phyloP scores from a whole-genome alignment of 1,140 invertebrate species.

The Eufriesea mexicana region DNA sequence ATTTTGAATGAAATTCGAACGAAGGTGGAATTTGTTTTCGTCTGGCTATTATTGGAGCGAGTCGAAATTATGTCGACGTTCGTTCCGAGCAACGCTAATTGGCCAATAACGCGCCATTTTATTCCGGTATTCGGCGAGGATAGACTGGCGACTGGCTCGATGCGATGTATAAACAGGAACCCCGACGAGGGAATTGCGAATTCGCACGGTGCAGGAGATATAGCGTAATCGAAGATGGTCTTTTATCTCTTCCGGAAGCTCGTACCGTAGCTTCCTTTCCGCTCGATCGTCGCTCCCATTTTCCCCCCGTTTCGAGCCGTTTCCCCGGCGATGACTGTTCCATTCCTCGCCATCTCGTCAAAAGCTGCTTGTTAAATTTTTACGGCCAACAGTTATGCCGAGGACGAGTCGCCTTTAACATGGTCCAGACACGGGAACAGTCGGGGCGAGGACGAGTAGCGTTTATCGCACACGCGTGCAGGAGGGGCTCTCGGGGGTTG shows the following conservation, averaged over 20 bases:
- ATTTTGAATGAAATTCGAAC: not conserved
- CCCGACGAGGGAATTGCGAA: no score
- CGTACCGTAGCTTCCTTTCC: not conserved
- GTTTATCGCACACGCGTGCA: no score
- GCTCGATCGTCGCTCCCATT: conserved; percentile 6
- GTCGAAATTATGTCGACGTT: not conserved
- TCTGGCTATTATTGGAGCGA: not conserved
- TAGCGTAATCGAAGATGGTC: not conserved
- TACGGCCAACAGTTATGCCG: conserved; percentile 67
- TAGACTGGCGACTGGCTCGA: not conserved
- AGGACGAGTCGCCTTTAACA: conserved; percentile 40
- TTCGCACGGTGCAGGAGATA: no score
- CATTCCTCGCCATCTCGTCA: conserved; percentile 31
- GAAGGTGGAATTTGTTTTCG: not conserved
- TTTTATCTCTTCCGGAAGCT: conserved; percentile 10
- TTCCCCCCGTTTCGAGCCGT: not conserved
- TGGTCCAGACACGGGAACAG: not conserved
- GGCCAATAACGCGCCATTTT: no score
- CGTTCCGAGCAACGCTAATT: not conserved
- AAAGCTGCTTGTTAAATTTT: conserved; percentile 73
- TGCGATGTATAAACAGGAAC: not conserved
- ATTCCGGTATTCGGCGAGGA: no score
- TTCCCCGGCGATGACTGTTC: conserved; percentile 16
- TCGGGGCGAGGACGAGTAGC: no score
- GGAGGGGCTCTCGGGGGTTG: no score